Evolutionary conservation across 2,113 vertebrate genomes (phyloP).

Genomic region (Ictalurus punctatus): DNA sequence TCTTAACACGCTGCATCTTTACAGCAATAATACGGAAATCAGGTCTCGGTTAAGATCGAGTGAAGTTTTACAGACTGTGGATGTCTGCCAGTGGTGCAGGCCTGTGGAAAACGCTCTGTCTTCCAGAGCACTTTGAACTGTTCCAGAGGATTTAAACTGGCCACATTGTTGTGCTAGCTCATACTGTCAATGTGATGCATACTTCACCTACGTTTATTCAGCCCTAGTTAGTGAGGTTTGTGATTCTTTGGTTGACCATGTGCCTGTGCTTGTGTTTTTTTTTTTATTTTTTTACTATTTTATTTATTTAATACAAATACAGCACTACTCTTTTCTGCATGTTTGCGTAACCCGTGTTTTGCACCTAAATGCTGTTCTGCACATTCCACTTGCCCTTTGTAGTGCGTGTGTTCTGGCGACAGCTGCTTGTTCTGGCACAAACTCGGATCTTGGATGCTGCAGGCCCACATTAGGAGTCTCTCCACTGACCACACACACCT

Average conservation of each 20-base stretch:
- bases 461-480: conserved; percentile 52
- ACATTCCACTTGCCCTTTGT: conserved; percentile 41
- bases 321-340: conserved; percentile 11
- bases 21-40: background rate
- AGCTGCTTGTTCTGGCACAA: conserved; percentile 40
- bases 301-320: conserved; percentile 7
- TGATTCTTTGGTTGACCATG: background rate
- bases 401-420: conserved; percentile 40
- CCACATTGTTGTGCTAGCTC: conserved; percentile 27
- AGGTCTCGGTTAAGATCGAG: conserved; percentile 1
- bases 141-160: conserved; percentile 23
- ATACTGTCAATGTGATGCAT: background rate
- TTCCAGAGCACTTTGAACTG: conserved; percentile 17
- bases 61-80: conserved; percentile 29
- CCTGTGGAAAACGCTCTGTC: conserved; percentile 38
- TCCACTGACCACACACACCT: conserved; percentile 54
- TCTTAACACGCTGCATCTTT: conserved; percentile 9
- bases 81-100: conserved; percentile 3
- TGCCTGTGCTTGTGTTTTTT: background rate
- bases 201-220: conserved; percentile 3
- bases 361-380: conserved; percentile 29
- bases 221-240: conserved; percentile 8
- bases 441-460: conserved; percentile 40
- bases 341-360: conserved; percentile 39
- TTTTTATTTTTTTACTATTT: background rate